Conservation (phyloP, 2,888 invertebrate species). For the Rhamnusium bicolor region DNA sequence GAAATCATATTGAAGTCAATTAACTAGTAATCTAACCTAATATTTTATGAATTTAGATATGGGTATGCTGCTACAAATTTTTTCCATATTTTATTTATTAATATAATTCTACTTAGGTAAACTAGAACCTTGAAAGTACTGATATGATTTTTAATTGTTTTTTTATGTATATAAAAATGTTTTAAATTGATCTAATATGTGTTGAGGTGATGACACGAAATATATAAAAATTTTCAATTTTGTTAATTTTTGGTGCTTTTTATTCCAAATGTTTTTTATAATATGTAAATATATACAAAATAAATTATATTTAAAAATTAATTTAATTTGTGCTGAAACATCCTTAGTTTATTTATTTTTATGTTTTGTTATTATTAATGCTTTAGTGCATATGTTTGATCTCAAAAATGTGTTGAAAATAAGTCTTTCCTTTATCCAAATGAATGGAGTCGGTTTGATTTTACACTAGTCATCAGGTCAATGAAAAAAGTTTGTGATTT, state of each 20-base stretch:
- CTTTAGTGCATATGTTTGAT: constrained; percentile 18
- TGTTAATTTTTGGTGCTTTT: constrained; percentile 13
- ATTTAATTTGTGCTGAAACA: constrained; percentile 1
- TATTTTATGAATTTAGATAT: neutral
- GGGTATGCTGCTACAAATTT: neutral
- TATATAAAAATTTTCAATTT: neutral
- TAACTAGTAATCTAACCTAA: neutral
- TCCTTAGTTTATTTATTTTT: constrained; percentile 2
- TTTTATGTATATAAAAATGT: neutral
- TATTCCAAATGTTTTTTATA: neutral
- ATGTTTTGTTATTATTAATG: constrained; percentile 9
- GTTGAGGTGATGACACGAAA: neutral
- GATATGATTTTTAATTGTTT: neutral
- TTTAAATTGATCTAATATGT: neutral
- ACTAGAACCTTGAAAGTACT: neutral
- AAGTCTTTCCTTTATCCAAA: constrained; percentile 10
- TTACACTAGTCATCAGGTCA: constrained; percentile 7
- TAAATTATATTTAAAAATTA: neutral
- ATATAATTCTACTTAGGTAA: constrained; percentile 1
- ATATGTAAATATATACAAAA: constrained; percentile 1
- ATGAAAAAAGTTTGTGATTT: constrained; percentile 17
- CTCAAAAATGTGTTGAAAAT: constrained; percentile 23
- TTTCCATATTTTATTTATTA: constrained; percentile 1
- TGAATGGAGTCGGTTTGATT: constrained; percentile 1
- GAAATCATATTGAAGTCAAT: neutral